Evolutionary conservation across 2,797 vertebrate genomes (phyloP), one percentile per base, ranked within the genome.

Genomic region (Chloroceryle amazona): DNA sequence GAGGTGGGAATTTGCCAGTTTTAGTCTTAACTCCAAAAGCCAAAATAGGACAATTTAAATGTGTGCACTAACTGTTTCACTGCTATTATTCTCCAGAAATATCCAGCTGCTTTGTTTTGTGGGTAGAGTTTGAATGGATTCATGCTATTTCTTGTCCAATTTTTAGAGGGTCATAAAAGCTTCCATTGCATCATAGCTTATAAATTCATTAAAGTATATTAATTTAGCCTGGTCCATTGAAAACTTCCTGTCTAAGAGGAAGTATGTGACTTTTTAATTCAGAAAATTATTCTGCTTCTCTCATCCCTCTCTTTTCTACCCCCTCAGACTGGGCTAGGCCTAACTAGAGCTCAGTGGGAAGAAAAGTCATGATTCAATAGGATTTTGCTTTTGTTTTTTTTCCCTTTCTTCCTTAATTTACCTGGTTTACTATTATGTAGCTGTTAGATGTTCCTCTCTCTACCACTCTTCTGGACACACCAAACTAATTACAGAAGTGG

Each of bases 181-280:
- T 86, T 94, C 78, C 67, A 92, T 96, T 96, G 95, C 93, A 86
- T 96, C 92, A 95, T 84, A 72, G 76, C 73, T 90, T 96, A 96
- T 94, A 95, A 97, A 96, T 97, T 89, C 57, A 86, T 96, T 90
- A 55, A 88, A 96, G 52, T 51, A 66, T 75, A 71, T 95, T 94
- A 76, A 93, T 91, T 95, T 96, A 93, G 41, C 68, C 81, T 6
- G 47, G 85, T 83, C 86, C 79, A 90, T 93, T 95, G 91, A 97
- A 96, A 95, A 91, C 68, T 96, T 96, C 89, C 93, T 96, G 86
- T 95, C 72, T 72, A 91, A 90, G 85, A 93, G 94, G 84, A 96
- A 91, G 89, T 91, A 78, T 93, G 81, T 86, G 76, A 72, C 87
- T 92, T 11, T 90, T 95, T 88, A 88, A 91, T 94, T 92, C 78